These are phyloP conservation scores for Harpagoxenus sublaevis DNA, from an alignment of 2,888 invertebrate species.

Conservation along the genomic window DNA sequence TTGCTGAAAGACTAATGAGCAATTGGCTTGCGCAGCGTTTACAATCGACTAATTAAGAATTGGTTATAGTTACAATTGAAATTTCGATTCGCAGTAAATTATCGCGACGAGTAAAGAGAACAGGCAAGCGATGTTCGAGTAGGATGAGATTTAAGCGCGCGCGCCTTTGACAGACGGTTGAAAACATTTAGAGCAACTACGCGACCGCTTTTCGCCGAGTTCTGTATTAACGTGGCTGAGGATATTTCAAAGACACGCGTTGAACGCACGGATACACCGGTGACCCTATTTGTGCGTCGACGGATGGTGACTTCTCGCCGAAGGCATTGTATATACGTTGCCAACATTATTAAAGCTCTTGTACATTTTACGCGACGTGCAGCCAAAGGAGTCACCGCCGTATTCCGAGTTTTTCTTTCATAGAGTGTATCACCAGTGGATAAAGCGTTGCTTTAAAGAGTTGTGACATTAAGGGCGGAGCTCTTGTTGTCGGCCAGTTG, in stretches of 20 bases:
- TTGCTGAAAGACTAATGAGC: background rate
- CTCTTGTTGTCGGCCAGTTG: slow-evolving; percentile 25
- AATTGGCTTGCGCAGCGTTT: background rate
- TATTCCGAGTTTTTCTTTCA: slow-evolving; percentile 14
- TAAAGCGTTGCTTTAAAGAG: slow-evolving; percentile 16
- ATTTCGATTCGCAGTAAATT: background rate
- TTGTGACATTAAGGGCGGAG: background rate
- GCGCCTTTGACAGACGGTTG: background rate
- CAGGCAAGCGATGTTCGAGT: background rate
- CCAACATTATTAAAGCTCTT: slow-evolving; percentile 61
- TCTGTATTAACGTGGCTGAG: slow-evolving; percentile 28
- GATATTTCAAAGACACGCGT: slow-evolving; percentile 44
- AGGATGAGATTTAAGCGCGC: background rate
- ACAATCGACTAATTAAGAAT: slow-evolving; percentile 18
- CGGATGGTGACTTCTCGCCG: slow-evolving; percentile 32
- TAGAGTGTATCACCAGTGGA: background rate
- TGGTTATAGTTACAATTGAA: background rate
- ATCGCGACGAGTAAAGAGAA: background rate
- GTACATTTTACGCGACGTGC: background rate
- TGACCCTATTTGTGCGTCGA: slow-evolving; percentile 38
- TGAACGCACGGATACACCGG: slow-evolving; percentile 51
- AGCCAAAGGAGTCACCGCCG: slow-evolving; percentile 19
- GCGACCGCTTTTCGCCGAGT: background rate
- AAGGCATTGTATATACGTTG: slow-evolving; percentile 31
- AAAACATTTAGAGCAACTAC: background rate